Evolutionary conservation across 2,797 vertebrate genomes (phyloP).

Genomic region (Tapera naevia): DNA sequence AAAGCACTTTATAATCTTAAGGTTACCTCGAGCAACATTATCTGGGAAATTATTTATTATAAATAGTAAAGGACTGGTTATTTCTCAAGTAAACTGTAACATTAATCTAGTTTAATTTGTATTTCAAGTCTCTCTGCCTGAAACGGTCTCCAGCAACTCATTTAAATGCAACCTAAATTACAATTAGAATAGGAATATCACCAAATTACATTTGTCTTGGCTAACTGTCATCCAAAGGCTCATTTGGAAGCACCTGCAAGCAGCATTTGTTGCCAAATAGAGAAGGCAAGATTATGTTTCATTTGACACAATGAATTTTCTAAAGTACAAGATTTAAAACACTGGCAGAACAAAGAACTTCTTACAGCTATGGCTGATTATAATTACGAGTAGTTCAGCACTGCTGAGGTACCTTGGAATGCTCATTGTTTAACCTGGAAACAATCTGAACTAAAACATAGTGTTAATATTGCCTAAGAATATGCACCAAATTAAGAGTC

Average conservation of each 20-base stretch:
- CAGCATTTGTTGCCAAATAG: constrained; percentile 56
- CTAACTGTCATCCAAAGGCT: constrained; percentile 47
- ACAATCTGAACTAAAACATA: constrained; percentile 46
- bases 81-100: constrained; percentile 6
- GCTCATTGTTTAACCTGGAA: constrained; percentile 72
- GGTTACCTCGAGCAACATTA: constrained; percentile 15
- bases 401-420: constrained; percentile 64
- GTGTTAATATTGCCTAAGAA: constrained; percentile 35
- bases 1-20: background rate
- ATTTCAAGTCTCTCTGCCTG: constrained; percentile 29
- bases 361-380: constrained; percentile 64
- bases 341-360: constrained; percentile 67
- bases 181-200: constrained; percentile 42
- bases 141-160: constrained; percentile 22
- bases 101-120: constrained; percentile 2
- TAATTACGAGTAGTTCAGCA: constrained; percentile 52
- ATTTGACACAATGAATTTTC: constrained; percentile 69
- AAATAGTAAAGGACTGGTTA: background rate
- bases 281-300: constrained; percentile 67
- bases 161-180: constrained; percentile 45
- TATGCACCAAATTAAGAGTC: background rate
- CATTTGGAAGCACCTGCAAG: constrained; percentile 72
- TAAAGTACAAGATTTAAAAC: constrained; percentile 58
- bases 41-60: constrained; percentile 2
- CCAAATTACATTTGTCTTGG: constrained; percentile 66